Base-by-base conservation (phyloP, 2,113 vertebrate species). In the Pomatorhinus ruficollis region DNA sequence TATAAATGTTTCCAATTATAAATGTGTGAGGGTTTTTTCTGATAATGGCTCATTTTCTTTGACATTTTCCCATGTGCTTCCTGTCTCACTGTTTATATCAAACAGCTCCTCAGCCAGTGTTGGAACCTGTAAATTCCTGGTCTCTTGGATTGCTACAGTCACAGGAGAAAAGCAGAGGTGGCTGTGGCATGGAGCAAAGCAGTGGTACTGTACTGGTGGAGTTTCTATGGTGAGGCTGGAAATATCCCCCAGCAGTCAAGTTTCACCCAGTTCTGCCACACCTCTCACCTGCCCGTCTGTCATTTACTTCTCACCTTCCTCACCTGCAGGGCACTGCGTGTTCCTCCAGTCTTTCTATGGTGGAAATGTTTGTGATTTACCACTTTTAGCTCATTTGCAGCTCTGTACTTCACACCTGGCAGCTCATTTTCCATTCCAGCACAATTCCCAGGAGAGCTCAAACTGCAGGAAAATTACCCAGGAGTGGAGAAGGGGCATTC, bases 51-150 rank as follows among this genome's bases (percentile, higher is more conserved):
- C 56, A 33, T 92, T 94, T 89, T 50, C 64, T 93, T 91, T 93
- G 87, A 79, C 57, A 63, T 60, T 85, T 50, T 28, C 80, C 80
- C 83, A 11, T 92, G 37, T 45, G 35, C 72, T 95, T 70, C 76
- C 81, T 84, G 57, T 86, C 39, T 95, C 65, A 23, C 35, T 77
- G 27, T 82, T 90, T 84, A 89, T 95, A 89, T 94, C 85, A 91
- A 95, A 50, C 33, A 57, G 27, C 20, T 74, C 8, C 61, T 75
- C 31, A 89, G 69, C 28, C 72, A 74, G 10, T 49, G 31, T 16
- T 63, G 83, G 71, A 89, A 52, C 33, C 33, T 5, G 2, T 65
- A 49, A 39, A 44, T 88, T 72, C 47, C 50, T 74, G 31, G 4
- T 78, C 59, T 79, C 12, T 81, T 45, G 60, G 56, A 68, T 80